These are phyloP conservation scores for Poeciliopsis turneri DNA, from an alignment of 2,797 vertebrate genomes.

Conservation along the genomic window DNA sequence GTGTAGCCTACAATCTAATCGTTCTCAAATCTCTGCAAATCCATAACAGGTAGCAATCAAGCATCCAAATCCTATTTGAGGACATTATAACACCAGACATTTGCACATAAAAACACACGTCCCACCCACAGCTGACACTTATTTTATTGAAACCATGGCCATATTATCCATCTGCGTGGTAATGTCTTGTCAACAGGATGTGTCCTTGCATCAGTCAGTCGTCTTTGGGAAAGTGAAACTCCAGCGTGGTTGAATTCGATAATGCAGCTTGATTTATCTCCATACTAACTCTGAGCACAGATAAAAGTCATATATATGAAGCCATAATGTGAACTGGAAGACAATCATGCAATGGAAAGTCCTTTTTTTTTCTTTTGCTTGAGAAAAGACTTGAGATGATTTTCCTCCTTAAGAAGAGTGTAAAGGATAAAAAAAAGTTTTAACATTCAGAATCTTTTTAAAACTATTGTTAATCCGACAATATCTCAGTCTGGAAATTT, in stretches of 20 bases:
- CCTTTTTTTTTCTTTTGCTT: neutral
- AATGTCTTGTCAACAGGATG: slow-evolving; percentile 52
- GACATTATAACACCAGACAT: slow-evolving; percentile 37
- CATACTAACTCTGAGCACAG: slow-evolving; percentile 18
- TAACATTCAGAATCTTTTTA: slow-evolving; percentile 16
- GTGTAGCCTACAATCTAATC: slow-evolving; percentile 60
- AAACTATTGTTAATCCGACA: neutral
- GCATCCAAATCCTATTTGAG: slow-evolving; percentile 51
- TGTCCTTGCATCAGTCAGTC: slow-evolving; percentile 53
- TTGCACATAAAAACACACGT: slow-evolving; percentile 17
- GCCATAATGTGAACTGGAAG: slow-evolving; percentile 1
- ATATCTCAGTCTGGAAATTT: slow-evolving; percentile 5
- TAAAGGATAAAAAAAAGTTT: slow-evolving; percentile 7
- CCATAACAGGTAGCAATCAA: slow-evolving; percentile 59
- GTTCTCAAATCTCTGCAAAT: slow-evolving; percentile 40
- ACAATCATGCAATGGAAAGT: neutral
- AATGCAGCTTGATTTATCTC: slow-evolving; percentile 38
- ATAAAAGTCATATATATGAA: slow-evolving; percentile 41
- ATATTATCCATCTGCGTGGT: slow-evolving; percentile 25
- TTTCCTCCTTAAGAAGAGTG: neutral
- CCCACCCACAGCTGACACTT: slow-evolving; percentile 30
- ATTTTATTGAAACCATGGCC: slow-evolving; percentile 17
- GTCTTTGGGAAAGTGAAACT: slow-evolving; percentile 26
- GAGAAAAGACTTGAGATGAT: slow-evolving; percentile 4
- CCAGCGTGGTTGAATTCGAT: slow-evolving; percentile 7